Base-by-base conservation (phyloP, 2,797 vertebrate species). In the Loriculus beryllinus region DNA sequence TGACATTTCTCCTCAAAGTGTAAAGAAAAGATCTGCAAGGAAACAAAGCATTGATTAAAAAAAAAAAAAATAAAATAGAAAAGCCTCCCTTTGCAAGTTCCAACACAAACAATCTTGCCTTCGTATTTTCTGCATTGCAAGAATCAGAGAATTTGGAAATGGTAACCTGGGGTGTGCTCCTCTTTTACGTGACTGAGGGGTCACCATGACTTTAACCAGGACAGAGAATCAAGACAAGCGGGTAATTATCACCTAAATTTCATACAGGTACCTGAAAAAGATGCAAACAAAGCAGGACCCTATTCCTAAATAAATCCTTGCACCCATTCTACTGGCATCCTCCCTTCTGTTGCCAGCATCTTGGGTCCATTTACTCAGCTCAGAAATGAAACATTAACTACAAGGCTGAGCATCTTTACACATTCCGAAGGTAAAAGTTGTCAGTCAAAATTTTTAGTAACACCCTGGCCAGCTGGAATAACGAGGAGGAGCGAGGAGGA, bases 381-480 rank as follows among this genome's bases (percentile, higher is more conserved):
- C 74, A 91, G 88, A 90, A 91, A 92, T 87, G 75, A 94, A 95
- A 93, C 56, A 92, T 95, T 85, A 89, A 78, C 75, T 63, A 64
- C 1, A 26, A 86, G 76, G 52, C 33, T 78, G 84, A 94, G 49
- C 64, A 35, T 94, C 74, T 91, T 82, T 91, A 54, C n/a, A 77
- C 88, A 93, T 94, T 93, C 82, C 86, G 88, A 42, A 86, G 72
- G 88, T 54, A 79, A 71, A 93, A 94, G 80, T 81, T 88, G 76
- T 64, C 95, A 89, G 74, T 95, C 57, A 69, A 72, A 81, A 69
- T 93, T 80, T 91, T 95, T 93, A 81, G 63, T 88, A 94, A 98
- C 95, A 97, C 91, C 92, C 90, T 64, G 91, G 47, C 48, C 77
- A 59, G 28, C 5, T 62, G 70, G 64, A 88, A 95, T 0, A 18